A percentile compares a stretch with the other conserved stretches of the same genome.
Evolutionary conservation across 1,140 invertebrate species (phyloP).

Genomic region (Nephila pilipes): DNA sequence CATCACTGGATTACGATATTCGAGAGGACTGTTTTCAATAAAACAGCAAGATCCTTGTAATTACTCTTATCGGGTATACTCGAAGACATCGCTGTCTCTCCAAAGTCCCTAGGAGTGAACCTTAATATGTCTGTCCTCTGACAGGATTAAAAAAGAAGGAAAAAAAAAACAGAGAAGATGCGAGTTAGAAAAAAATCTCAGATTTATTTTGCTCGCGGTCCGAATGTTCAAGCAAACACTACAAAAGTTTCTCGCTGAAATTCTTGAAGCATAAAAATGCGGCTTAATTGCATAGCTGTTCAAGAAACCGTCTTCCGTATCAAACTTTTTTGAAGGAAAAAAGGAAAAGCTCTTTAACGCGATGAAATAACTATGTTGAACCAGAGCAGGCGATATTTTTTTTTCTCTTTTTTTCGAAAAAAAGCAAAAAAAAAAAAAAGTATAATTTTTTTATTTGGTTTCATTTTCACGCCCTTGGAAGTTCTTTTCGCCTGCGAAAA

Average conservation of each 20-base stretch:
- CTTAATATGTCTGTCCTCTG: slow-evolving; percentile 24
- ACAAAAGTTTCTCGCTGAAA: slow-evolving; percentile 33
- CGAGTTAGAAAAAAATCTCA: neutral
- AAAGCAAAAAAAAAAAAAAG: neutral
- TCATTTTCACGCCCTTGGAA: slow-evolving; percentile 19
- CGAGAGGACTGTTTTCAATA: slow-evolving; percentile 15
- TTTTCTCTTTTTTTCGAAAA: neutral
- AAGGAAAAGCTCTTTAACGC: slow-evolving; percentile 44
- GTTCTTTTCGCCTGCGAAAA: neutral
- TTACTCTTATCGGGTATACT: slow-evolving; percentile 20
- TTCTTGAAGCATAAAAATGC: slow-evolving; percentile 56
- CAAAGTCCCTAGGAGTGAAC: neutral
- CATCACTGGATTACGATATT: slow-evolving; percentile 13
- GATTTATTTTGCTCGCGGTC: slow-evolving; percentile 35
- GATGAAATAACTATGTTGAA: slow-evolving; percentile 49
- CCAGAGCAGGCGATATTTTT: neutral
- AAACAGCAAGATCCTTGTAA: neutral
- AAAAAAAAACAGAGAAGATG: neutral
- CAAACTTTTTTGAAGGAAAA: neutral
- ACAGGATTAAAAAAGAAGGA: neutral
- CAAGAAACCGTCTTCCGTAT: slow-evolving; percentile 29
- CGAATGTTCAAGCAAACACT: slow-evolving; percentile 41
- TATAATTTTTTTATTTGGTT: slow-evolving; percentile 9
- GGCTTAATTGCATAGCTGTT: slow-evolving; percentile 56
- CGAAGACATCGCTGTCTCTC: slow-evolving; percentile 11